Evolutionary conservation across 2,113 vertebrate species (phyloP), one percentile per base, ranked within the genome.

Genomic region (Lipotes vexillifer): DNA sequence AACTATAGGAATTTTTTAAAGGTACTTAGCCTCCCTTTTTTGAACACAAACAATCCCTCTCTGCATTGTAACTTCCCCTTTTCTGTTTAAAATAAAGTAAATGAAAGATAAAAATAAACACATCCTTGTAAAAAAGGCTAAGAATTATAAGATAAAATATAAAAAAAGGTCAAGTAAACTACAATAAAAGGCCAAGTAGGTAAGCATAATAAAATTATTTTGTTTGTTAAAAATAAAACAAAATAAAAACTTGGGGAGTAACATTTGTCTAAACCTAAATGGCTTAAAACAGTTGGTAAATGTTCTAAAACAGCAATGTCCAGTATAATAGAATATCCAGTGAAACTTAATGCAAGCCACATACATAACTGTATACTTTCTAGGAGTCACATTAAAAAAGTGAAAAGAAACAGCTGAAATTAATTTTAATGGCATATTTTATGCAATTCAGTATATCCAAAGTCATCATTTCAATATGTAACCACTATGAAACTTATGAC

Each of bases 401-500:
- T 23, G 21, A 82, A 41, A 55, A 33, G 21, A 29, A 96, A 65
- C 12, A 57, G 44, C 2, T 44, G 15, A 31, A 83, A 11, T 41
- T 5, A 36, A 38, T 38, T 23, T 55, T 20, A 25, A 52, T 5
- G 4, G 33, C 12, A 9, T 36, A 20, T 29, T 78, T 41, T 66
- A 10, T 74, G 27, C 23, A n/a, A 18, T 27, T 46, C 27, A 75
- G 11, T 57, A 38, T 13, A 44, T 2, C n/a, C 5, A 14, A n/a
- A 52, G 8, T 15, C 29, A 41, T 23, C 36, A 1, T 11, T 29
- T 29, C 38, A 31, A 25, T 14, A 0, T 0, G 13, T 3, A 36
- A 1, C 13, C 4, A 0, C 38, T 12, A 1, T 1, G 31, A n/a
- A 31, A 12, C 11, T 14, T 23, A 6, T 0, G 2, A 33, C 18